Conservation (phyloP, 92 coral and sea anemone genomes). For the Heteractis magnifica region DNA sequence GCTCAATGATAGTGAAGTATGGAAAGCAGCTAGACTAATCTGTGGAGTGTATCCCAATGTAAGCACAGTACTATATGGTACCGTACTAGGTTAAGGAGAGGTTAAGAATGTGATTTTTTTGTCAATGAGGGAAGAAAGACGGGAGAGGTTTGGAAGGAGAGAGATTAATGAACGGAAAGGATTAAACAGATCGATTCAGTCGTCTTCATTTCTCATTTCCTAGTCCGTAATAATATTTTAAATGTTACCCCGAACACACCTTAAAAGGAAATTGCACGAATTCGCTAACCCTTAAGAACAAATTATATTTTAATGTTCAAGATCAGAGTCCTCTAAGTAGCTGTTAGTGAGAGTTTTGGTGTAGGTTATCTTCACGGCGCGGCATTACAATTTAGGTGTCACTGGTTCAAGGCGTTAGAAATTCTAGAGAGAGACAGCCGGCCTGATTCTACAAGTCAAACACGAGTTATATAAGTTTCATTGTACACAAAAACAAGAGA, state of each 20-base stretch:
- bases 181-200: neutral
- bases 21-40: neutral
- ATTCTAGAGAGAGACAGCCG: no score
- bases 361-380: neutral
- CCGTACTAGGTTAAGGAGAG: neutral
- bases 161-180: slow-evolving; percentile 10
- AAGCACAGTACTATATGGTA: neutral
- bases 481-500: no score
- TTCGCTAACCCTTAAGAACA: neutral
- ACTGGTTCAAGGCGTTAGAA: no score
- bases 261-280: neutral
- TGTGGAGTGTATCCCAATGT: neutral
- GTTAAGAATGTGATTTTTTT: neutral
- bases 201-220: neutral
- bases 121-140: neutral
- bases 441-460: no score
- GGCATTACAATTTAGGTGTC: neutral
- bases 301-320: neutral
- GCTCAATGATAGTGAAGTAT: neutral
- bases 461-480: no score
- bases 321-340: neutral
- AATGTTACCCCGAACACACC: neutral
- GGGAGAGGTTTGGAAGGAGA: neutral
- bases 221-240: neutral
- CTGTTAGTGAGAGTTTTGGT: neutral